Evolutionary conservation across 2,888 invertebrate genomes (phyloP), one percentile per base, ranked within the genome.

Genomic region (Vandiemenella viatica): DNA sequence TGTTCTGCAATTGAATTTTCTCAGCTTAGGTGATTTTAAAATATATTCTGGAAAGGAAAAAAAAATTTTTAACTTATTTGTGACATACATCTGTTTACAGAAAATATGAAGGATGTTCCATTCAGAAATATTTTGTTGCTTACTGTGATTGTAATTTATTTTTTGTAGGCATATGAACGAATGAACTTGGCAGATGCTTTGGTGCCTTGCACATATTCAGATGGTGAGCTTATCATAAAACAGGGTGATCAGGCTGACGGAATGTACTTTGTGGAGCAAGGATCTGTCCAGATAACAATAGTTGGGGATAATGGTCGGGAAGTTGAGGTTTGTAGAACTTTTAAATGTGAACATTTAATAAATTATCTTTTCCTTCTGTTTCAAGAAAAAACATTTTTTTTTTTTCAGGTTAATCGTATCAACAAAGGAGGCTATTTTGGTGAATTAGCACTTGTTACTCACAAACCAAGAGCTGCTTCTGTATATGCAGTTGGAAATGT

Each of bases 181-280:
- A 92, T 96, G 80, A 97, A 95, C 73, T 74, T 97, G 57, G 95
- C 95, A 48, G 96, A 97, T 70, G 96, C 96, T 46, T 74, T 97
- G 57, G 75, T 84, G 57, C 85, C 95, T 57, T 83, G 83, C 67
- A 73, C 77, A 46, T 85, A 77, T 65, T 66, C 71, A 55, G 76
- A 82, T 63, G 84, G 83, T 55, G 83, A 88, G 59, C 75, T 80
- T 64, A 92, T 96, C 65, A 93, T 96, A 64, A 82, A 82, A 63
- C 95, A 96, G 72, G 79, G 93, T 20, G 95, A 95, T 68, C 78
- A 77, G 26, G 96, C 95, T 51, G 92, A 95, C 68, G 95, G 95
- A 57, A 96, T 97, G 95, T 97, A 91, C 74, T 95, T 97, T 68
- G 83, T 97, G 45, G 96, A 96, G 71, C 83, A 88, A 61, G 96